Percentiles rank a stretch among this genome's conserved stretches.
These are phyloP conservation scores for Alauda arvensis DNA, from an alignment of 2,797 vertebrate genomes.

Conservation along the genomic window DNA sequence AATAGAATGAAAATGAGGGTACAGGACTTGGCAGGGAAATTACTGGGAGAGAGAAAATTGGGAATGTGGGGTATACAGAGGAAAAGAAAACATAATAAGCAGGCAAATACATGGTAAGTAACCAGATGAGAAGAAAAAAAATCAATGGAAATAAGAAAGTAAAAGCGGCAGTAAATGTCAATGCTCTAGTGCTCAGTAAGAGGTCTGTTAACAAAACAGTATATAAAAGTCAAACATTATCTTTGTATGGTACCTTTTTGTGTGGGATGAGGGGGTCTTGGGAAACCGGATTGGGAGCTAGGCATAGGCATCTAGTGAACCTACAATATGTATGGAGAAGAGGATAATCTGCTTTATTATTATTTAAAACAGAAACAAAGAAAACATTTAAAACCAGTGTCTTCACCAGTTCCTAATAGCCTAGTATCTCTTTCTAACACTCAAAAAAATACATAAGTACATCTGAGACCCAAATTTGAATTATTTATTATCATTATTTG, in stretches of 20 bases:
- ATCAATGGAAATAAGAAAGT: not conserved
- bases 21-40: not conserved
- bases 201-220: conserved; percentile 52
- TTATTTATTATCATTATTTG: not conserved
- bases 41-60: not conserved
- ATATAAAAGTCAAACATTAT: conserved; percentile 59
- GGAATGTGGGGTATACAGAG: not conserved
- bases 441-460: not conserved
- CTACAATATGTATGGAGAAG: conserved; percentile 66
- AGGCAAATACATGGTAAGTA: not conserved
- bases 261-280: conserved; percentile 69
- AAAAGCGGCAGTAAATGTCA: conserved; percentile 9
- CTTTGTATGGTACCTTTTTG: conserved; percentile 65
- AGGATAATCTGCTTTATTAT: conserved; percentile 67
- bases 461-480: not conserved
- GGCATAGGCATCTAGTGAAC: conserved; percentile 68
- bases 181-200: conserved; percentile 31
- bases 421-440: not conserved
- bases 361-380: conserved; percentile 58
- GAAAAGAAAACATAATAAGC: not conserved
- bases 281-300: conserved; percentile 67
- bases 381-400: conserved; percentile 48
- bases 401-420: conserved; percentile 19
- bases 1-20: not conserved
- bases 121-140: not conserved